Evolutionary conservation across 1,140 invertebrate genomes (phyloP).

Genomic region (Drosophila triauraria): DNA sequence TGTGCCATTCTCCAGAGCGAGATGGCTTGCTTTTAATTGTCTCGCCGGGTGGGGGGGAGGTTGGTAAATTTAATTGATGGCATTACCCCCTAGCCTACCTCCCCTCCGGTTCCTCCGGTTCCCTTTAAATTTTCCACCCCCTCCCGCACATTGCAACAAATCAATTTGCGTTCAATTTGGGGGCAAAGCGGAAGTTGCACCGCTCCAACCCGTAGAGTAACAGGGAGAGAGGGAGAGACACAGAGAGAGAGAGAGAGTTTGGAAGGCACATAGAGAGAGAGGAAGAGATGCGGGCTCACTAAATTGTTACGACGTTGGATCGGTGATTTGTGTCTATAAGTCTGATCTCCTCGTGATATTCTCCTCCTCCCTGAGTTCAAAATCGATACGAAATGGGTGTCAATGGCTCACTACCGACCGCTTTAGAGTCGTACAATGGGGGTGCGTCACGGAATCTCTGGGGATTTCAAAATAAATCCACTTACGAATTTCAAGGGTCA

Average conservation of each 20-base stretch:
- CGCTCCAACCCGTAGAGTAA: slow-evolving; percentile 10
- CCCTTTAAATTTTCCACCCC: background rate
- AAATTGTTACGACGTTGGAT: slow-evolving; percentile 63
- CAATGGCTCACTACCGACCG: slow-evolving; percentile 3
- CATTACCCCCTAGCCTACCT: slow-evolving; percentile 35
- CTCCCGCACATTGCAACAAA: slow-evolving; percentile 43
- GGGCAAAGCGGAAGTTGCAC: slow-evolving; percentile 47
- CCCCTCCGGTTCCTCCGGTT: background rate
- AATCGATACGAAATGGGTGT: slow-evolving; percentile 14
- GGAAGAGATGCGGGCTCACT: slow-evolving; percentile 43
- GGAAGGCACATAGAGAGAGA: background rate
- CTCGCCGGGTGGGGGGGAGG: slow-evolving; percentile 26
- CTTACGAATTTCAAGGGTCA: slow-evolving; percentile 13
- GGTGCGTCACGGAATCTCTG: slow-evolving; percentile 18
- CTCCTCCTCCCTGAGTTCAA: background rate
- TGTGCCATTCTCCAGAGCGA: slow-evolving; percentile 14
- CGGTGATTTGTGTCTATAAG: slow-evolving; percentile 28
- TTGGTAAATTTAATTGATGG: slow-evolving; percentile 60
- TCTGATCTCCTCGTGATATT: slow-evolving; percentile 4
- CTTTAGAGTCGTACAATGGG: slow-evolving; percentile 12
- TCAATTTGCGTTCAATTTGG: slow-evolving; percentile 64
- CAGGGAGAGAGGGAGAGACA: background rate
- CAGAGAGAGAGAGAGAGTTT: background rate
- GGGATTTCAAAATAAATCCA: slow-evolving; percentile 33
- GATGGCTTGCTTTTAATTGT: slow-evolving; percentile 28